phyloP scores from a whole-genome alignment of 2,888 invertebrate genomes.

The Papilio protenor region DNA sequence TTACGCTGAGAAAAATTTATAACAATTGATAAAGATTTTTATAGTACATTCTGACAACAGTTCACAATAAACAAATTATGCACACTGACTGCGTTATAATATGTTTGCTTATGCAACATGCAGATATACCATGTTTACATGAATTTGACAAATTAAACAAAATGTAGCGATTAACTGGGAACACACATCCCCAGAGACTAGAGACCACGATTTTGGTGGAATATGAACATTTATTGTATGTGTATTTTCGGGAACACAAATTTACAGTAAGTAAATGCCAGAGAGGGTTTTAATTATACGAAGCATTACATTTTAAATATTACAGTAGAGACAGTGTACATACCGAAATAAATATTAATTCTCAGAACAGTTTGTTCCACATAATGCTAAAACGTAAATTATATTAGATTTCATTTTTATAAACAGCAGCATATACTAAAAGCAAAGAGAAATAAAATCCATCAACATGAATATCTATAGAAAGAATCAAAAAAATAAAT shows the following conservation, averaged over 20 bases:
- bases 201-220: neutral
- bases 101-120: neutral
- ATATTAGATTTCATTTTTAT: neutral
- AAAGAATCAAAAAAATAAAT: constrained; percentile 57
- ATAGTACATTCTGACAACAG: neutral
- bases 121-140: neutral
- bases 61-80: neutral
- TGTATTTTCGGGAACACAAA: neutral
- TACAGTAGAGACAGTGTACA: too few species aligned
- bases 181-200: neutral
- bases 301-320: too few species aligned
- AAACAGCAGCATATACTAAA: neutral
- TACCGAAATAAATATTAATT: too few species aligned
- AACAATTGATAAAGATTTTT: neutral
- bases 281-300: neutral
- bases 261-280: too few species aligned
- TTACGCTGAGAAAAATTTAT: neutral
- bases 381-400: too few species aligned
- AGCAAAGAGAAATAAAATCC: neutral
- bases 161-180: neutral
- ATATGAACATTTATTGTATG: neutral
- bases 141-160: constrained; percentile 9
- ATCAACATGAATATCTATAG: neutral
- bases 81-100: neutral
- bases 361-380: too few species aligned